Evolutionary conservation across 2,797 vertebrate genomes (phyloP), one percentile per base, ranked within the genome.

Genomic region (Valencia hispanica): DNA sequence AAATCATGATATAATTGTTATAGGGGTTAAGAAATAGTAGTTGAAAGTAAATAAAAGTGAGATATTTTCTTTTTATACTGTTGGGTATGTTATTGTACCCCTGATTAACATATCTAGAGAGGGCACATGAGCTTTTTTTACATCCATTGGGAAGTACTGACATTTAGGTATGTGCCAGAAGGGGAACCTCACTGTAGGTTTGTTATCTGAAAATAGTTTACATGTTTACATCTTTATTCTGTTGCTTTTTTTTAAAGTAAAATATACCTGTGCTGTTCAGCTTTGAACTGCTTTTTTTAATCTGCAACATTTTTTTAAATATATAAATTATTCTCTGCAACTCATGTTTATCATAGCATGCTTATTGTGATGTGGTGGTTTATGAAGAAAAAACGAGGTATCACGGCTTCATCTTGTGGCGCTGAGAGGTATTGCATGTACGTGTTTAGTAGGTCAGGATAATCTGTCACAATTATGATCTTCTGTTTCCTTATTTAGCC

Each of bases 391-490:
- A 9, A 17, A 36, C 6, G 2, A 27, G 34, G 41, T 39, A 11
- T 17, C 85, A 39, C 88, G 77, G 84, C 89, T 43, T 86, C 89
- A 80, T 88, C 92, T 87, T 5, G 78, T 90, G 92, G 84, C 36
- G 0, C 0, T 51, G 0, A 22, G 0, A 5, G n/a, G 34, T 51
- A 4, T 68, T 80, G 45, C 76, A 74, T 30, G 27, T 43, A 18
- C 32, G 61, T 68, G 8, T 68, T 61, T 39, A 43, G 27, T 47
- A 32, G 71, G 68, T 65, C 71, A 55, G 20, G 55, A 6, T 20
- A 65, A 74, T 59, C 34, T 14, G 20, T 11, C 30, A 5, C 27
- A 6, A 50, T 9, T 30, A 18, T 83, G 78, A 76, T 66, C 79
- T 79, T 79, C 9, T 45, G 61, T 77, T 78, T 85, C 71, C 34